Evolutionary conservation across 1,140 invertebrate species (phyloP).

Genomic region (Drosophila orena): DNA sequence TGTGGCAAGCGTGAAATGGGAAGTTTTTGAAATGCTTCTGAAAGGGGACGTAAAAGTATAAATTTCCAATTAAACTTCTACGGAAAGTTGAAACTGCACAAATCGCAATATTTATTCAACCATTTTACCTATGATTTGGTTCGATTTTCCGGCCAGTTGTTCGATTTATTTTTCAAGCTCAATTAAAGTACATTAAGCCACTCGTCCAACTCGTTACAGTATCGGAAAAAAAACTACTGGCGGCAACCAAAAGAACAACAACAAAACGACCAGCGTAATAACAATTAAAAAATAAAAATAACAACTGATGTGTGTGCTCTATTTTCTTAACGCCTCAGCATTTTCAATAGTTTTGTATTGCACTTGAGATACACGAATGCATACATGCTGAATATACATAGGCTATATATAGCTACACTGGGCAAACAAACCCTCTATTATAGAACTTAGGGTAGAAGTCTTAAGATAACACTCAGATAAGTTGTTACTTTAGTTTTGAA

Average conservation of each 20-base stretch:
- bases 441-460: background rate
- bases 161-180: conserved; percentile 66
- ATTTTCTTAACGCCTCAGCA: conserved; percentile 81
- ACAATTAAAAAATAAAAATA: conserved; percentile 81
- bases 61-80: background rate
- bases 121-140: conserved; percentile 2
- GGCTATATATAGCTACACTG: conserved; percentile 36
- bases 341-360: conserved; percentile 72
- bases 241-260: conserved; percentile 40
- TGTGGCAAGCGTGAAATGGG: conserved; percentile 24
- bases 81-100: conserved; percentile 1
- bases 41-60: background rate
- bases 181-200: conserved; percentile 79
- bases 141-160: conserved; percentile 53
- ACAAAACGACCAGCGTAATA: conserved; percentile 62
- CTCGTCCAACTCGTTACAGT: conserved; percentile 32
- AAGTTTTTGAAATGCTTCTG: conserved; percentile 22
- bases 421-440: background rate
- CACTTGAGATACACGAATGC: conserved; percentile 44
- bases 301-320: conserved; percentile 76
- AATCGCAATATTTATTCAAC: background rate
- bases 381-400: conserved; percentile 25
- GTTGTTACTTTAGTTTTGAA: background rate
- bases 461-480: background rate
- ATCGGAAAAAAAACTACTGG: conserved; percentile 57